Base-by-base conservation (phyloP, 2,888 invertebrate species). In the Tholera decimalis region DNA sequence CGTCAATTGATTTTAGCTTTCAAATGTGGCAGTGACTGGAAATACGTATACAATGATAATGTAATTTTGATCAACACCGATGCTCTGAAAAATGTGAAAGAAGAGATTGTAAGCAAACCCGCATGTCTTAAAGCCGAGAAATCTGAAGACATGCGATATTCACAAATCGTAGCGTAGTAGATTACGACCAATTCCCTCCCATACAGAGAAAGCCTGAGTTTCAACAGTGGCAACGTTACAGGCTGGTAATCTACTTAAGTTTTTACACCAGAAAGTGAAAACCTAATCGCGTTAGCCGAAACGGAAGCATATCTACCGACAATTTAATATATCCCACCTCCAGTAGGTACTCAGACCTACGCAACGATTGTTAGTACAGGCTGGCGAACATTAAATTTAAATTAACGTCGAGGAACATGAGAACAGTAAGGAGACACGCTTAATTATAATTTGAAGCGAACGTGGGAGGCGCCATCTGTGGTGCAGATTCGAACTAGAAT, bases 361-460 rank as follows among this genome's bases (percentile, higher is more conserved):
- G 20, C 11, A 57, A 46, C 22, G 30, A 64, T 35, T 71, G 55
- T 47, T 46, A n/a, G 58, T 77, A 59, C 50, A 56, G 37, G 24
- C 61, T 41, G 59, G 43, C 53, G 62, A 39, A 61, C 59, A 74
- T 80, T 70, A 73, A 77, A 77, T 74, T 69, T 67, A 72, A 72
- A 78, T 80, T 69, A 79, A 64, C 68, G 51, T 57, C 49, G 64
- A 61, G n/a, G 44, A 68, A 60, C 68, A 51, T 62, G 63, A 75
- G 66, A 74, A 67, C 62, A 56, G 60, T 65, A 68, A 64, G 68
- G 54, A 66, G 62, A 62, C 58, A 58, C 55, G 72, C 69, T 67
- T 81, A 69, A 80, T 80, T 81, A 81, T 81, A 79, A 79, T 78
- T 78, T 78, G 67, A 65, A 70, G 47, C 63, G 63, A 33, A 57